A percentile compares a stretch with the other conserved stretches of the same genome.
These are phyloP conservation scores for Thereuonema tuberculata DNA, from an alignment of 1,140 invertebrate species.

Conservation along the genomic window DNA sequence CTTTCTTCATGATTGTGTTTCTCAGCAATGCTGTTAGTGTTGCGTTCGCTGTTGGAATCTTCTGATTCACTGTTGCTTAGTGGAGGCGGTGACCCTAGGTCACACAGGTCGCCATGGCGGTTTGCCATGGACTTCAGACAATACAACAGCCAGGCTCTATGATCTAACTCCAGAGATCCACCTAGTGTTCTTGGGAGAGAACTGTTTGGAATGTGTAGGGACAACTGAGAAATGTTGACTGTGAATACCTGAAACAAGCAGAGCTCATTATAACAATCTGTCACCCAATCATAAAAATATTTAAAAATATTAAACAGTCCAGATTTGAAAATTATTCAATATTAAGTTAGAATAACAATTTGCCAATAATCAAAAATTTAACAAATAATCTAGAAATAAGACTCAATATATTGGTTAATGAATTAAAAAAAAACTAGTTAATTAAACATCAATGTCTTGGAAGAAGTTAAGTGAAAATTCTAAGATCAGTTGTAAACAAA, in stretches of 20 bases:
- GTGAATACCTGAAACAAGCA: slow-evolving; percentile 56
- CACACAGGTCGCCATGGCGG: slow-evolving; percentile 34
- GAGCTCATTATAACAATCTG: too few species aligned
- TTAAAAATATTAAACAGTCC: not conserved
- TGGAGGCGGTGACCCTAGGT: slow-evolving; percentile 17
- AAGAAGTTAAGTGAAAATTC: too few species aligned
- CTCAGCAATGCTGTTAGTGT: slow-evolving; percentile 23
- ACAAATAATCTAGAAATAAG: too few species aligned
- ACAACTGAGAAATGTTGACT: slow-evolving; percentile 62
- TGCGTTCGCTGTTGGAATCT: slow-evolving; percentile 23
- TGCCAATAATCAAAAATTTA: too few species aligned
- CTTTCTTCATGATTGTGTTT: slow-evolving; percentile 30
- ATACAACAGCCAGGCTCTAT: slow-evolving; percentile 70
- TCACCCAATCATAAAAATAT: too few species aligned
- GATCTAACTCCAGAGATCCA: slow-evolving; percentile 68
- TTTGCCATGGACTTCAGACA: slow-evolving; percentile 55
- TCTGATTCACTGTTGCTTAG: slow-evolving; percentile 20
- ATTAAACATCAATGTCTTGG: too few species aligned
- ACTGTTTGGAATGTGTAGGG: slow-evolving; percentile 43
- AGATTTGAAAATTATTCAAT: not conserved
- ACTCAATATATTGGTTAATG: too few species aligned
- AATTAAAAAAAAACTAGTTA: too few species aligned
- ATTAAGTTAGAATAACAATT: too few species aligned
- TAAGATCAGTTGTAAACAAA: too few species aligned
- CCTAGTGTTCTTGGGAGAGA: slow-evolving; percentile 73